phyloP scores from a whole-genome alignment of 2,113 vertebrate species.

The Trichechus manatus region DNA sequence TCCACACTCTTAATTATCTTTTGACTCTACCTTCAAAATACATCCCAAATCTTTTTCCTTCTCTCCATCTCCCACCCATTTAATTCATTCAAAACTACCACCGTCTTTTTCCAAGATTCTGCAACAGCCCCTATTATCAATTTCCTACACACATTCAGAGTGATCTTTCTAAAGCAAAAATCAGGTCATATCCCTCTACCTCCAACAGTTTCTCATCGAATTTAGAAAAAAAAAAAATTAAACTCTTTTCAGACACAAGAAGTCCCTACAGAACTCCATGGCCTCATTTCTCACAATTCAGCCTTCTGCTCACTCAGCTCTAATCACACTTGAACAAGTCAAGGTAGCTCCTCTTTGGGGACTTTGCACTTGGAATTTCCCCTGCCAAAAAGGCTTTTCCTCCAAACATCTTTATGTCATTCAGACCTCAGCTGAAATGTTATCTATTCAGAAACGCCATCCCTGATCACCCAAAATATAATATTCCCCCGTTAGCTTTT shows the following conservation, averaged over 20 bases:
- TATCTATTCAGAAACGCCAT: not conserved
- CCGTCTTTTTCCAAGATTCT: not conserved
- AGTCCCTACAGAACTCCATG: not conserved
- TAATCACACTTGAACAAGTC: not conserved
- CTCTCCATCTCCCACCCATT: not conserved
- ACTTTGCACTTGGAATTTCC: not conserved
- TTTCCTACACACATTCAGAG: not conserved
- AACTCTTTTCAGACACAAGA: not conserved
- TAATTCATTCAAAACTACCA: not conserved
- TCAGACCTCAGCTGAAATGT: not conserved
- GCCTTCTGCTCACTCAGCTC: not conserved
- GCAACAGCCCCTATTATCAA: not conserved
- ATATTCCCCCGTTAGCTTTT: not conserved
- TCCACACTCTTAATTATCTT: not conserved
- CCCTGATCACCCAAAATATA: not conserved
- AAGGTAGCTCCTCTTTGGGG: not conserved
- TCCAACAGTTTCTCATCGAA: not conserved
- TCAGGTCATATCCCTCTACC: not conserved
- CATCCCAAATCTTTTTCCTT: not conserved
- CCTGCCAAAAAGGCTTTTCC: not conserved
- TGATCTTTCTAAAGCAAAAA: slow-evolving; percentile 24
- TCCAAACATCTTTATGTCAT: not conserved
- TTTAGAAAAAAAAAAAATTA: not conserved
- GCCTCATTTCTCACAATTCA: not conserved
- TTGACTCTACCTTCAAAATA: slow-evolving; percentile 19